Evolutionary conservation across 1,140 invertebrate genomes (phyloP).

Genomic region (Neodiprion virginianus): DNA sequence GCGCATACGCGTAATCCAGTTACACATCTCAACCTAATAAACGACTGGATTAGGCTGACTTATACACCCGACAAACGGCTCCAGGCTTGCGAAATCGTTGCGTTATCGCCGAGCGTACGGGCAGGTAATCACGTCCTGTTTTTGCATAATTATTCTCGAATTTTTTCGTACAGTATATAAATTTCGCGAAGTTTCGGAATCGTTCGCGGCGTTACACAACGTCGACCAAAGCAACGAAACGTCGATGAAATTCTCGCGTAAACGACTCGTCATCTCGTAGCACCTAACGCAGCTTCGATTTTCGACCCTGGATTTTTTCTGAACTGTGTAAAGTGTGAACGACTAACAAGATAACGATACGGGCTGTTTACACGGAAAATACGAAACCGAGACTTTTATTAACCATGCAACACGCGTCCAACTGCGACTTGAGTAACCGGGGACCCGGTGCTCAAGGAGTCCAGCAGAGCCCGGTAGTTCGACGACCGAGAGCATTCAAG

Average conservation of each 20-base stretch:
- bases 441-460: neutral
- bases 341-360: no score
- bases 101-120: neutral
- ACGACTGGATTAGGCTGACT: slow-evolving; percentile 6
- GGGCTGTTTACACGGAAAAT: no score
- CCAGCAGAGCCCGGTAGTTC: slow-evolving; percentile 8
- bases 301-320: no score
- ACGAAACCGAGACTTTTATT: neutral
- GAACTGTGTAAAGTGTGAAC: no score
- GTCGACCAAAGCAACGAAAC: no score
- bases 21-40: neutral
- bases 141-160: neutral
- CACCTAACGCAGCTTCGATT: no score
- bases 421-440: slow-evolving; percentile 15
- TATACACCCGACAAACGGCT: neutral
- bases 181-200: no score
- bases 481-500: slow-evolving; percentile 19
- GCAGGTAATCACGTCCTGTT: neutral
- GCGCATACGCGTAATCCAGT: neutral
- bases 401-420: neutral
- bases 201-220: no score
- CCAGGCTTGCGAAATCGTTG: slow-evolving; percentile 5
- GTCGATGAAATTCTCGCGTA: no score
- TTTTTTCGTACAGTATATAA: no score
- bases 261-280: no score